phyloP scores from a whole-genome alignment of 1,140 invertebrate genomes.

The Dendrolimus kikuchii region DNA sequence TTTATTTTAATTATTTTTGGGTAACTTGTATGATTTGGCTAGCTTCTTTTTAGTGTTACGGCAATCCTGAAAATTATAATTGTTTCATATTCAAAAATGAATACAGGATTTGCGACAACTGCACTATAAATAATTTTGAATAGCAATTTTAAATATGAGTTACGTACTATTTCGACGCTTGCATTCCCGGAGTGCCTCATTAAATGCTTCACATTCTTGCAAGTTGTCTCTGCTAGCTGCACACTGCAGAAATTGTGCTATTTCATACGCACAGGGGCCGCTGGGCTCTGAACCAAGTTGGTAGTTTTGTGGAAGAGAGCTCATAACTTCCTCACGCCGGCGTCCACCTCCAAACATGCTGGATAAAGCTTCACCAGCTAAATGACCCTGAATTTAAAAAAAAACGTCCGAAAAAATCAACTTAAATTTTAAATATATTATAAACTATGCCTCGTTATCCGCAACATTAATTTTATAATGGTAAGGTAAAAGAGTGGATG shows the following conservation, averaged over 20 bases:
- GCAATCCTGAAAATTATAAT: too few relatives aligned
- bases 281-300: conserved; percentile 36
- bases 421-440: too few relatives aligned
- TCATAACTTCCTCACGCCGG: conserved; percentile 70
- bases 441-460: too few relatives aligned
- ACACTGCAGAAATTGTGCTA: conserved; percentile 52
- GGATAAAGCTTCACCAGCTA: conserved; percentile 86
- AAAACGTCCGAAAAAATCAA: background rate
- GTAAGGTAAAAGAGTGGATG: background rate
- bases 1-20: too few relatives aligned
- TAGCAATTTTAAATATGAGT: too few relatives aligned
- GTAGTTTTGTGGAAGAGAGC: conserved; percentile 46
- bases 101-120: too few relatives aligned
- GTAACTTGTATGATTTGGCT: too few relatives aligned
- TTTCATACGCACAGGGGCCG: conserved; percentile 59
- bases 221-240: conserved; percentile 40
- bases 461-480: background rate
- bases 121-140: too few relatives aligned
- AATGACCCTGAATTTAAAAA: conserved; percentile 77
- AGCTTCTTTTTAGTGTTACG: too few relatives aligned
- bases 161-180: conserved; percentile 48
- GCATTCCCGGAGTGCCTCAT: conserved; percentile 52
- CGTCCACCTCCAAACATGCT: conserved; percentile 81
- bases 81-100: too few relatives aligned
- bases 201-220: conserved; percentile 49